Percentiles rank a stretch among this genome's conserved stretches.
Conservation (phyloP, 2,888 invertebrate species). For the Himalopsyche tibetana region DNA sequence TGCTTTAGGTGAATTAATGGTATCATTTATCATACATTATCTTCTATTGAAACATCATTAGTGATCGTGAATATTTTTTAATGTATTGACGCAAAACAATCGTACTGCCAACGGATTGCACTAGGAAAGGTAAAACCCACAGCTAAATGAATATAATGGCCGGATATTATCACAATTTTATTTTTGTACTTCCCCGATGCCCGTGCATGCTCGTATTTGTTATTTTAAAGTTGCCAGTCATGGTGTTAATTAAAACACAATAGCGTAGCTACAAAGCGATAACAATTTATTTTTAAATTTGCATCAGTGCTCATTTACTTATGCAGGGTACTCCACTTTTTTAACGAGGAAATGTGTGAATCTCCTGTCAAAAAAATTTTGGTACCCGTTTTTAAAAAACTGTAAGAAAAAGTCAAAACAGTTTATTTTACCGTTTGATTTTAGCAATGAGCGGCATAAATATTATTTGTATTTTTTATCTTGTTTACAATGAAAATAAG, state of each 20-base stretch:
- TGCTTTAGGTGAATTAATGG: background rate
- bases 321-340: too few species aligned
- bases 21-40: conserved; percentile 1
- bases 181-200: conserved; percentile 15
- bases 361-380: too few species aligned
- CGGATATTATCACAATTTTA: conserved; percentile 1
- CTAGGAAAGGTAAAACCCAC: background rate
- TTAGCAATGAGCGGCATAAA: too few species aligned
- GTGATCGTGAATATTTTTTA: background rate
- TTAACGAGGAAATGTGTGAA: too few species aligned
- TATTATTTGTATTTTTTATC: too few species aligned
- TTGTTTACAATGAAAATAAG: too few species aligned
- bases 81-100: background rate
- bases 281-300: too few species aligned
- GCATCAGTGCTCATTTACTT: too few species aligned
- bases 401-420: too few species aligned
- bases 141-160: background rate
- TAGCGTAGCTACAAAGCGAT: background rate
- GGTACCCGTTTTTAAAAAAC: too few species aligned
- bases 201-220: background rate
- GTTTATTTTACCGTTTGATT: too few species aligned
- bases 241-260: background rate
- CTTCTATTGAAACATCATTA: background rate
- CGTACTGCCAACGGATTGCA: background rate
- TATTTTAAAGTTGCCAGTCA: background rate